Evolutionary conservation across 2,113 vertebrate species (phyloP).

Genomic region (Murina feae): DNA sequence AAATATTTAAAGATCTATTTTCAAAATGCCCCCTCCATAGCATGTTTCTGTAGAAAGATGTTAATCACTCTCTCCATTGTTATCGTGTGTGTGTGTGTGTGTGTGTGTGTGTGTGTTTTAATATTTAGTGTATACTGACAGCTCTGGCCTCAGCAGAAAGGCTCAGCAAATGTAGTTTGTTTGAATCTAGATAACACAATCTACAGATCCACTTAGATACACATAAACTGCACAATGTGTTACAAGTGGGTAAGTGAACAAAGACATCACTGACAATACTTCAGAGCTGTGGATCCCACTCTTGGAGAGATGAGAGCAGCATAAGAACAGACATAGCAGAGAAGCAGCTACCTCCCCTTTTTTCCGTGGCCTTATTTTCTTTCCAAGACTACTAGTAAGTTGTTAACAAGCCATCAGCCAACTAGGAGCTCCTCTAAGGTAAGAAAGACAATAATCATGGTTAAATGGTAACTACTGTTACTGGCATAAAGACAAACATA

Average conservation of each 20-base stretch:
- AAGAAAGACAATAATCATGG: background rate
- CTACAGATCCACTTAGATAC: background rate
- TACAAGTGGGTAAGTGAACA: background rate
- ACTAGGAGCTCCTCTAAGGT: background rate
- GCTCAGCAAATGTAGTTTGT: background rate
- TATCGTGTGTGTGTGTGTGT: background rate
- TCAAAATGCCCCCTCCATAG: background rate
- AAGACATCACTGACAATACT: background rate
- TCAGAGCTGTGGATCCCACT: background rate
- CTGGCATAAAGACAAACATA: background rate
- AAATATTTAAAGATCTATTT: constrained; percentile 5
- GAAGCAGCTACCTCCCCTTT: background rate
- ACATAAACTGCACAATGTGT: background rate
- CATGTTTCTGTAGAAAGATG: background rate
- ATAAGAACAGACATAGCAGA: background rate
- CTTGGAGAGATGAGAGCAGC: background rate
- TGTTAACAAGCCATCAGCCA: background rate
- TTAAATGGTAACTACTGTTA: background rate
- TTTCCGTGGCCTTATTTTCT: background rate
- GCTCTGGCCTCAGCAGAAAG: background rate
- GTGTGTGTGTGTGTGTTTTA: background rate
- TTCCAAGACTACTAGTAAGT: background rate
- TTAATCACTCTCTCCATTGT: background rate
- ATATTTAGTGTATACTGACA: background rate
- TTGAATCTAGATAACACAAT: background rate